These are phyloP conservation scores for Zeugodacus cucurbitae DNA, from an alignment of 1,140 invertebrate genomes.

Conservation along the genomic window DNA sequence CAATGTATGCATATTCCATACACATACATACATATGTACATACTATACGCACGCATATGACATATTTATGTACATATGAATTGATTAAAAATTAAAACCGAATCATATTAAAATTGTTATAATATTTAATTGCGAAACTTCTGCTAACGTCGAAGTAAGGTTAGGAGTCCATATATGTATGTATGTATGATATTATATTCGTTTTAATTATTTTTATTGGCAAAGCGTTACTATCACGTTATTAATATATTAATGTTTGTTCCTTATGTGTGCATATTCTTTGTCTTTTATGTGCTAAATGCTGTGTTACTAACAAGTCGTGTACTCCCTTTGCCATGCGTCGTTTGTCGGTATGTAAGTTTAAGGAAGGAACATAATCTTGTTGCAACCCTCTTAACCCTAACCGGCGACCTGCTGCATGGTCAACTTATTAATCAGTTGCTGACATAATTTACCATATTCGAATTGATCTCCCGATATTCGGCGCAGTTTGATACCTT, in stretches of 20 bases:
- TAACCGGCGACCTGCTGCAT: slow-evolving; percentile 69
- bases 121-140: neutral
- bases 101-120: neutral
- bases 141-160: too few relatives aligned
- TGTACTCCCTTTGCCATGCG: neutral
- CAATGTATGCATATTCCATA: neutral
- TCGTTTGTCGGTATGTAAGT: neutral
- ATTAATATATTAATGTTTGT: too few relatives aligned
- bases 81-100: neutral
- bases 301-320: neutral
- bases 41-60: neutral
- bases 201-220: too few relatives aligned
- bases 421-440: slow-evolving; percentile 88
- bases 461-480: slow-evolving; percentile 92
- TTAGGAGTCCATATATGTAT: neutral
- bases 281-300: neutral
- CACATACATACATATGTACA: neutral
- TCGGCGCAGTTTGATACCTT: slow-evolving; percentile 88
- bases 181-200: neutral
- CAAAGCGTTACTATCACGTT: too few relatives aligned
- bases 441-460: slow-evolving; percentile 90
- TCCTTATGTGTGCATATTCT: neutral
- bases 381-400: neutral
- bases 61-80: neutral
- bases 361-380: neutral